A percentile compares a stretch with the other conserved stretches of the same genome.
phyloP scores from a whole-genome alignment of 2,888 invertebrate genomes.

The Hirudinaria manillensis region DNA sequence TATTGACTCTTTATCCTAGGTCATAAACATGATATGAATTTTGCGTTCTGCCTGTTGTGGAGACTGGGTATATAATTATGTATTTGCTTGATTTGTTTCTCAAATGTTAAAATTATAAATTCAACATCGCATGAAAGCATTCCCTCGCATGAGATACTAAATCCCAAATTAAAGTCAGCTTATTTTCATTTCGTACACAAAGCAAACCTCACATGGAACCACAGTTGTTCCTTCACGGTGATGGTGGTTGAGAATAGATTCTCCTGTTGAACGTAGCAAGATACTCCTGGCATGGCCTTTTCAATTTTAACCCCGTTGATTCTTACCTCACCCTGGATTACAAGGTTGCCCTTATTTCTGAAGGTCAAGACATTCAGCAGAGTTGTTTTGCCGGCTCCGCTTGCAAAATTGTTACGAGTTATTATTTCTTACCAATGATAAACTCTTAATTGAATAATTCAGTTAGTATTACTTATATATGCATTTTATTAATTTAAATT shows the following conservation, averaged over 20 bases:
- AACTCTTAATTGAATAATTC: no score
- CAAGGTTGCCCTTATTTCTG: constrained; percentile 59
- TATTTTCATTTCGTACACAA: neutral
- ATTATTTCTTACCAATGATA: no score
- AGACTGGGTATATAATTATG: no score
- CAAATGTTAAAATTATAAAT: no score
- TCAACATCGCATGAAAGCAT: no score
- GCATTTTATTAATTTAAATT: no score
- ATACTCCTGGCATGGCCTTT: constrained; percentile 57
- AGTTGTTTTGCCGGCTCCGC: constrained; percentile 88
- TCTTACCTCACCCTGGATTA: constrained; percentile 48
- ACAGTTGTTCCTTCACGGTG: constrained; percentile 80
- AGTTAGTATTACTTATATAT: no score
- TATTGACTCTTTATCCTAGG: no score
- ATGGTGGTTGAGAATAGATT: constrained; percentile 84
- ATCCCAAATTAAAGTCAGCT: no score
- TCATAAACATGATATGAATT: no score
- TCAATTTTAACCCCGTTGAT: constrained; percentile 66
- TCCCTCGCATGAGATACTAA: neutral
- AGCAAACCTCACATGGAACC: constrained; percentile 68
- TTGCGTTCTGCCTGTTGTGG: no score
- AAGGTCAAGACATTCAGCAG: constrained; percentile 81
- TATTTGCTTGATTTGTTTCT: no score
- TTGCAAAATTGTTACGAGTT: constrained; percentile 37
- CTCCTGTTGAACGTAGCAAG: constrained; percentile 85